phyloP scores from a whole-genome alignment of 2,797 vertebrate species.

The Balearica regulorum region DNA sequence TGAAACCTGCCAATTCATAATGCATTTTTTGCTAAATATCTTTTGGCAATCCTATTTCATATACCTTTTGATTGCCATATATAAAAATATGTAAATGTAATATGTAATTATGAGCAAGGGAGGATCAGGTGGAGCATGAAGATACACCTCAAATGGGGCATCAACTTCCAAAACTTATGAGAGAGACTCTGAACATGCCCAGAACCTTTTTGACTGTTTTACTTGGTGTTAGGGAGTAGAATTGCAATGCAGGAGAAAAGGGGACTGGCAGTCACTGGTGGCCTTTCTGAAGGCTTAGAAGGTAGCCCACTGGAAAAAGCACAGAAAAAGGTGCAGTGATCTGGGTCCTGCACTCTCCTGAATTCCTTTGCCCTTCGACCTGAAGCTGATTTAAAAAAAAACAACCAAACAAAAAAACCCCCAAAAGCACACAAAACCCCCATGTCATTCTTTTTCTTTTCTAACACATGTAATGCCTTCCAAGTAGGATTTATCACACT shows the following conservation, averaged over 20 bases:
- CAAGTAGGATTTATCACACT: background rate
- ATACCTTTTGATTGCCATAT: background rate
- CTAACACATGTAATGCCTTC: accelerated
- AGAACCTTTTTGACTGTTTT: background rate
- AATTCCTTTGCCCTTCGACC: background rate
- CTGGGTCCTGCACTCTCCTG: background rate
- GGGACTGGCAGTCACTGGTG: background rate
- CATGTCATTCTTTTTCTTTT: too few species aligned
- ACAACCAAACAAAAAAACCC: too few species aligned
- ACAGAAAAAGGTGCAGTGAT: background rate
- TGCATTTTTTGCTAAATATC: background rate
- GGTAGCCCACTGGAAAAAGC: background rate
- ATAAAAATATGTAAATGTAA: background rate
- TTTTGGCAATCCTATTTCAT: background rate
- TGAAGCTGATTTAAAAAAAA: background rate
- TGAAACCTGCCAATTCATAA: background rate
- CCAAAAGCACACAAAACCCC: too few species aligned
- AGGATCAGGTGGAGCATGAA: background rate
- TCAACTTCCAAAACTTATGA: background rate
- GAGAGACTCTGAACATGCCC: background rate
- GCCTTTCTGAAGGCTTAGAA: background rate
- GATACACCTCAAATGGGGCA: background rate
- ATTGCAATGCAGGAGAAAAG: background rate
- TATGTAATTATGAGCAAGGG: background rate
- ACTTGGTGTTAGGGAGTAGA: background rate